Evolutionary conservation across 2,113 vertebrate genomes (phyloP).

Genomic region (Cinclus mexicanus): DNA sequence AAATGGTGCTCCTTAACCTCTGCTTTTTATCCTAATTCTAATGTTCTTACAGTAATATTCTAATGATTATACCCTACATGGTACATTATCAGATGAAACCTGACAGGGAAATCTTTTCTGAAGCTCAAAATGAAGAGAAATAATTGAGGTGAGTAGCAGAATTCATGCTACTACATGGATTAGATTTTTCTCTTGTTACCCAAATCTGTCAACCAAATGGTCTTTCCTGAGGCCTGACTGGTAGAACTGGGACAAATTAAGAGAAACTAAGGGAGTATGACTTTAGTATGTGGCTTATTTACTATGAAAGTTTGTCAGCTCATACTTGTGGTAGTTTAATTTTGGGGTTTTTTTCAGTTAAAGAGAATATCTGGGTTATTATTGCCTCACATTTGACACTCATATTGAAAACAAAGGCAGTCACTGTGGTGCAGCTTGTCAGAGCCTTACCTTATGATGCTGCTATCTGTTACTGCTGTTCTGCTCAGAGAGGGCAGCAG

Average conservation of each 20-base stretch:
- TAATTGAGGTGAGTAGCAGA: neutral
- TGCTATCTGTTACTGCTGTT: neutral
- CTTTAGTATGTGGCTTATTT: neutral
- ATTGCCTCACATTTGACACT: neutral
- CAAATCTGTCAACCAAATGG: neutral
- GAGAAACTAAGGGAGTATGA: neutral
- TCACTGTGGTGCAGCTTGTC: neutral
- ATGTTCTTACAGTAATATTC: neutral
- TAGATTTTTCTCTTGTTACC: neutral
- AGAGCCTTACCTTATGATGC: neutral
- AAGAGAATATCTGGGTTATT: neutral
- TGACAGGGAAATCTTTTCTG: neutral
- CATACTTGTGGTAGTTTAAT: neutral
- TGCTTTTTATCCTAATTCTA: neutral
- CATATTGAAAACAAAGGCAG: neutral
- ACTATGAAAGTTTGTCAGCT: neutral
- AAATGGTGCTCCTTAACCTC: neutral
- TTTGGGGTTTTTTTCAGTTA: neutral
- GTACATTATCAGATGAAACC: neutral
- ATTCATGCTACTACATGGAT: neutral
- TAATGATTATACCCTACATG: neutral
- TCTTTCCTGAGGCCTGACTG: neutral
- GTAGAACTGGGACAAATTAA: neutral
- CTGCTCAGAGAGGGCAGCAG: slow-evolving; percentile 12
- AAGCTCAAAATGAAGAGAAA: neutral